These are phyloP conservation scores for Cherax destructor DNA, from an alignment of 1,140 invertebrate genomes.

Conservation along the genomic window DNA sequence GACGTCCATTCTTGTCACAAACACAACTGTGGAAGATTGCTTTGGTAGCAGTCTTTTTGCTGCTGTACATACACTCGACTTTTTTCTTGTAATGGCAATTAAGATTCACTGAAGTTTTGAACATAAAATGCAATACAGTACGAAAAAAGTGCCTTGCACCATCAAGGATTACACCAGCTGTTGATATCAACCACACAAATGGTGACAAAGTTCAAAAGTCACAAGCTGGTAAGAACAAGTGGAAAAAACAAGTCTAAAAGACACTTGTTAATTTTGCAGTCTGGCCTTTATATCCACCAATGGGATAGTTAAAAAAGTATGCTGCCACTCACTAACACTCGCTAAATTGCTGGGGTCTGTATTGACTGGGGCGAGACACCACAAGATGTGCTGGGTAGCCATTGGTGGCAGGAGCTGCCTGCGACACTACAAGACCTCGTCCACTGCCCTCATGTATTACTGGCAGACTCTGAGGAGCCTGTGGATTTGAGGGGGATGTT, in stretches of 20 bases:
- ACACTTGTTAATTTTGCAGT: slow-evolving; percentile 11
- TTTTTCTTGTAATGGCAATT: slow-evolving; percentile 19
- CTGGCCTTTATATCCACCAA: not conserved
- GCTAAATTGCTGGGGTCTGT: slow-evolving; percentile 56
- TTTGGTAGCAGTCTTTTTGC: slow-evolving; percentile 13
- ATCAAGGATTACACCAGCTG: slow-evolving; percentile 37
- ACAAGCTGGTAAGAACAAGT: slow-evolving; percentile 20
- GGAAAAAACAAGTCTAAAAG: slow-evolving; percentile 6
- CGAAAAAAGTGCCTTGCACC: slow-evolving; percentile 27
- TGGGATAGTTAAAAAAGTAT: not conserved
- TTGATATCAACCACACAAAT: not conserved
- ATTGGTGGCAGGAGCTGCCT: slow-evolving; percentile 53
- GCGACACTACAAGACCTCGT: slow-evolving; percentile 40
- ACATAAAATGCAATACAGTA: not conserved
- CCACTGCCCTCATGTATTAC: slow-evolving; percentile 63
- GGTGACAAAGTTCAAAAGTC: not conserved
- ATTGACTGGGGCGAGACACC: slow-evolving; percentile 59
- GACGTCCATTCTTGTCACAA: slow-evolving; percentile 13
- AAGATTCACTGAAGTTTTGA: slow-evolving; percentile 7
- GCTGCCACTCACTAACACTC: slow-evolving; percentile 48
- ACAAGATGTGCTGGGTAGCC: slow-evolving; percentile 70
- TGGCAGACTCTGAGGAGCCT: slow-evolving; percentile 68
- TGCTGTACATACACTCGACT: slow-evolving; percentile 19
- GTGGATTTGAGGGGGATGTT: slow-evolving; percentile 80
- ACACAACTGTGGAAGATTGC: slow-evolving; percentile 12